These are phyloP conservation scores for Cybosia mesomella DNA, from an alignment of 2,888 invertebrate genomes.

Conservation along the genomic window DNA sequence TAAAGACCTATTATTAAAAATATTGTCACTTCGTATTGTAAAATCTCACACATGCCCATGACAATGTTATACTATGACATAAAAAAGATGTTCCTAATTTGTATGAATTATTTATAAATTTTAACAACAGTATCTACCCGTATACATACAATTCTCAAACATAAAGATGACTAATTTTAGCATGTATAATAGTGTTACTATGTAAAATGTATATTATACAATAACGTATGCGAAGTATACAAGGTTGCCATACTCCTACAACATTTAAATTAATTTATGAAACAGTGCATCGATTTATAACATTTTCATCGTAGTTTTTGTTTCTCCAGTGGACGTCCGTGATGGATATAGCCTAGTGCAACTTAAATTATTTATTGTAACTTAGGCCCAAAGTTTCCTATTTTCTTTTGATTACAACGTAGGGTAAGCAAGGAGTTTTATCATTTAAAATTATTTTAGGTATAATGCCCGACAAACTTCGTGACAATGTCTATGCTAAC, in stretches of 20 bases:
- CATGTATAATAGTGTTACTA: neutral
- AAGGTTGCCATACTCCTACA: neutral
- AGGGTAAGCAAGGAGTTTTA: neutral
- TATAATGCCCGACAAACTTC: too few relatives aligned
- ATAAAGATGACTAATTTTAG: neutral
- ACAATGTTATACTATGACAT: neutral
- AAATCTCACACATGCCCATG: neutral
- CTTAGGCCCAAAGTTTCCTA: neutral
- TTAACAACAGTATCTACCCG: neutral
- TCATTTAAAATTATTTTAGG: conserved; percentile 2
- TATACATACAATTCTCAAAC: neutral
- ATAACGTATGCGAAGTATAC: neutral
- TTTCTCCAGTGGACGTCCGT: neutral
- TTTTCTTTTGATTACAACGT: neutral
- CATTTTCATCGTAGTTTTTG: neutral
- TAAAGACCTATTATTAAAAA: too few relatives aligned
- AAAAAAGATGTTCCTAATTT: neutral
- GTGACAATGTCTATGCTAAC: too few relatives aligned
- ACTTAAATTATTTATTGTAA: conserved; percentile 1
- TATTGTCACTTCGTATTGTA: neutral
- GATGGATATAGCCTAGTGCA: neutral
- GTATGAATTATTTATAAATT: neutral
- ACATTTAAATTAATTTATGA: conserved; percentile 1
- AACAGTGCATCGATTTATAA: neutral
- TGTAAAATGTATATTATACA: neutral